Conservation (phyloP, 2,113 vertebrate species). For the Pimephales promelas region DNA sequence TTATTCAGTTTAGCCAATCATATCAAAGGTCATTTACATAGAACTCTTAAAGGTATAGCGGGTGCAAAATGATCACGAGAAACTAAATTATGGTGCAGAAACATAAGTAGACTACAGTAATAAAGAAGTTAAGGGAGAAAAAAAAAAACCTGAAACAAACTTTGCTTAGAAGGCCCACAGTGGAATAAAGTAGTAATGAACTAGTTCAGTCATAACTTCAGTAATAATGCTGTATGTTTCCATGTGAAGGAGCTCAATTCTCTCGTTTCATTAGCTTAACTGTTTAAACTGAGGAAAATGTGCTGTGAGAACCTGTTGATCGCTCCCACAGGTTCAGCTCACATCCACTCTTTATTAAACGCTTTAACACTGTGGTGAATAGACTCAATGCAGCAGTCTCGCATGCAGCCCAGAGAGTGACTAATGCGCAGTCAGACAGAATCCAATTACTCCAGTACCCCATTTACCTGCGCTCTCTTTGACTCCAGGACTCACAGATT, state of each 20-base stretch:
- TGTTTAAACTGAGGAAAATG: constrained; percentile 33
- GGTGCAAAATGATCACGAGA: neutral
- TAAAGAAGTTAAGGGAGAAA: neutral
- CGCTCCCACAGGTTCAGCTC: constrained; percentile 52
- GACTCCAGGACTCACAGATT: constrained; percentile 64
- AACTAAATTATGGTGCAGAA: neutral
- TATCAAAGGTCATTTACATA: neutral
- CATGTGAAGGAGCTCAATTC: constrained; percentile 13
- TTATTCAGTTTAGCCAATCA: neutral
- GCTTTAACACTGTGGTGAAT: constrained; percentile 70
- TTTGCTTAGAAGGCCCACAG: neutral
- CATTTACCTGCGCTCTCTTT: constrained; percentile 64
- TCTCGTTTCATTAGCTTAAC: constrained; percentile 39
- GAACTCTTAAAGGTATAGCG: neutral
- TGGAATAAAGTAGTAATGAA: neutral
- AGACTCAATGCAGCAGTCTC: constrained; percentile 68
- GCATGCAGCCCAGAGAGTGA: constrained; percentile 67
- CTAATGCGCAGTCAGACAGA: constrained; percentile 70
- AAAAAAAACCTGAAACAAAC: neutral
- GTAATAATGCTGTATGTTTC: neutral
- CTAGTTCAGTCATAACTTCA: constrained; percentile 16
- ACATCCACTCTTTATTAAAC: constrained; percentile 71
- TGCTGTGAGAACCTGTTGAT: constrained; percentile 46
- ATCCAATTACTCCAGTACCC: constrained; percentile 73
- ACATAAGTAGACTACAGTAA: neutral